These are phyloP conservation scores for Archegozetes longisetosus DNA, from an alignment of 1,140 invertebrate species.

Conservation along the genomic window DNA sequence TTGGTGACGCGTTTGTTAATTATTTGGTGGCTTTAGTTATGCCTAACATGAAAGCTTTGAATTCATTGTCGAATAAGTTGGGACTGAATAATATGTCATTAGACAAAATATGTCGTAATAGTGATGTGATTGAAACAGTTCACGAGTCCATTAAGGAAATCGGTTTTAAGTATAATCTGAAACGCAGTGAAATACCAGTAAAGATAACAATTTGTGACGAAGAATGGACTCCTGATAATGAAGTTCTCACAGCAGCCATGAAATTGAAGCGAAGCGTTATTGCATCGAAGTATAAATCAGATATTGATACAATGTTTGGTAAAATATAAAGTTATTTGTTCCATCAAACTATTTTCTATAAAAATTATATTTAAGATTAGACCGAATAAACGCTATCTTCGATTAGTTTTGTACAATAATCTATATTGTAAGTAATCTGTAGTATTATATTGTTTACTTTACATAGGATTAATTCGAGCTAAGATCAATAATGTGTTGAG, in stretches of 20 bases:
- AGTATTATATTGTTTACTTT: too few relatives aligned
- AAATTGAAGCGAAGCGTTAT: slow-evolving; percentile 24
- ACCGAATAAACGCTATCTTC: too few relatives aligned
- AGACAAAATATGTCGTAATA: neutral
- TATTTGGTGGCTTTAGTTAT: slow-evolving; percentile 80
- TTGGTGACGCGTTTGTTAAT: slow-evolving; percentile 64
- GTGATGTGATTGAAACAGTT: neutral
- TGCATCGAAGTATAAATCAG: neutral
- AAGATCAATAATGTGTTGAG: too few relatives aligned
- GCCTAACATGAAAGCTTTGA: slow-evolving; percentile 49
- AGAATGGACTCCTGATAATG: slow-evolving; percentile 33
- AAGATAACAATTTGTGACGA: slow-evolving; percentile 29
- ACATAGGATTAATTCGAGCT: too few relatives aligned
- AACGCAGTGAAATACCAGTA: slow-evolving; percentile 31
- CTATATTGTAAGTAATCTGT: too few relatives aligned
- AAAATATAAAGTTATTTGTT: too few relatives aligned
- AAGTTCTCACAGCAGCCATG: slow-evolving; percentile 36
- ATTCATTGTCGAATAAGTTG: slow-evolving; percentile 43
- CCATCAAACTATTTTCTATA: too few relatives aligned
- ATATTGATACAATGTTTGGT: slow-evolving; percentile 2
- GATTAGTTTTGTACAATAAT: too few relatives aligned
- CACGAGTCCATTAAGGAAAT: neutral
- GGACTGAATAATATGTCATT: slow-evolving; percentile 32
- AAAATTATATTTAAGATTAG: too few relatives aligned
- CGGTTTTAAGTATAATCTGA: slow-evolving; percentile 1